phyloP scores from a whole-genome alignment of 2,888 invertebrate species.

The Drosophila parthenogenetica region DNA sequence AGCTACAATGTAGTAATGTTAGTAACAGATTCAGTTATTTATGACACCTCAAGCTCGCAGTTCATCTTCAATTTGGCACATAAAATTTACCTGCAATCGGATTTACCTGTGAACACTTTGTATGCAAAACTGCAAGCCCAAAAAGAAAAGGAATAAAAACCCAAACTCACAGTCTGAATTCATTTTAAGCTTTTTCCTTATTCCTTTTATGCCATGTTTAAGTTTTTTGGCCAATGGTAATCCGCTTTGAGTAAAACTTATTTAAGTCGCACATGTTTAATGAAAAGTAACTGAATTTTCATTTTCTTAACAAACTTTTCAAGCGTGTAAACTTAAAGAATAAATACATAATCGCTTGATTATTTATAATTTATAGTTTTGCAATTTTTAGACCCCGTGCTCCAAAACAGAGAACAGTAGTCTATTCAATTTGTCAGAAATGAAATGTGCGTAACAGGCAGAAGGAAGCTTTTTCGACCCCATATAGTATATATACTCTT shows the following conservation, averaged over 20 bases:
- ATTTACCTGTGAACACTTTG: slow-evolving; percentile 38
- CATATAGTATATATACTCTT: too few relatives aligned
- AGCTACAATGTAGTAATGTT: slow-evolving; percentile 40
- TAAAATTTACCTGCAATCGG: slow-evolving; percentile 32
- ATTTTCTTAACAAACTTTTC: too few relatives aligned
- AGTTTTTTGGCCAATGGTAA: neutral
- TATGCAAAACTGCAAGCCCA: slow-evolving; percentile 14
- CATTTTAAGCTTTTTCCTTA: neutral
- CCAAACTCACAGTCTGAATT: neutral
- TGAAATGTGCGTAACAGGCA: too few relatives aligned
- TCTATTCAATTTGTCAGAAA: too few relatives aligned
- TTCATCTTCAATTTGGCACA: slow-evolving; percentile 16
- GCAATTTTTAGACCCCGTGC: too few relatives aligned
- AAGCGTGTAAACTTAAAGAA: too few relatives aligned
- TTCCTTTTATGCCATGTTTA: neutral
- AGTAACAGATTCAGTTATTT: slow-evolving; percentile 4
- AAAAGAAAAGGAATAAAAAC: neutral
- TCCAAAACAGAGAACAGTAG: too few relatives aligned
- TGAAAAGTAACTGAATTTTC: too few relatives aligned
- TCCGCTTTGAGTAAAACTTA: neutral
- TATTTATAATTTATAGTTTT: too few relatives aligned
- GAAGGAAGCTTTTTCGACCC: too few relatives aligned
- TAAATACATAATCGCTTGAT: too few relatives aligned
- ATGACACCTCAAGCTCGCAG: slow-evolving; percentile 10
- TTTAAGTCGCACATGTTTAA: too few relatives aligned